Conservation (phyloP, 2,888 invertebrate species). For the Dicyrtoma fusca region DNA sequence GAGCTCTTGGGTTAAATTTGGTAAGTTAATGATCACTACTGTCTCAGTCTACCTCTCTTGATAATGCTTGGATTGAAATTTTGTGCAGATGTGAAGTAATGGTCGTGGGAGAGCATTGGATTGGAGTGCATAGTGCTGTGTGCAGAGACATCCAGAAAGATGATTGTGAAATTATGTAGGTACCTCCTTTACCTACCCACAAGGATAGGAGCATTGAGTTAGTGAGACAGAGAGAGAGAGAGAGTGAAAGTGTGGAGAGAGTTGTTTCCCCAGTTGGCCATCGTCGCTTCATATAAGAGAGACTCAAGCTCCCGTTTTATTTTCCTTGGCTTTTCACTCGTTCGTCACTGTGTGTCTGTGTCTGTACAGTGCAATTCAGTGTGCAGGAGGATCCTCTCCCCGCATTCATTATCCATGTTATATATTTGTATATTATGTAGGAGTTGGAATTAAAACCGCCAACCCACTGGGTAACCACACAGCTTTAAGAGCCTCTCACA, state of each 20-base stretch:
- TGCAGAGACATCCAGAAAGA: no score
- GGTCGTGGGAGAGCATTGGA: no score
- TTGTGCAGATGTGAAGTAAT: no score
- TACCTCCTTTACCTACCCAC: no score
- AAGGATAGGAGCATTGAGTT: no score
- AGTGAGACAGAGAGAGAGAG: not conserved
- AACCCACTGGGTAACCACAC: constrained; percentile 30
- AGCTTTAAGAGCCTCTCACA: constrained; percentile 22
- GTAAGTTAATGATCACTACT: no score
- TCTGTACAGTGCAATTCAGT: not conserved
- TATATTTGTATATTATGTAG: constrained; percentile 29
- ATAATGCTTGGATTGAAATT: no score
- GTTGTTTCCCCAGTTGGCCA: constrained; percentile 28
- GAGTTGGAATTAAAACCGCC: constrained; percentile 30
- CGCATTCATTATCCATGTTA: constrained; percentile 29
- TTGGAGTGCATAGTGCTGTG: no score
- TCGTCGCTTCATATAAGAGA: not conserved
- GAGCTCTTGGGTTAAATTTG: no score
- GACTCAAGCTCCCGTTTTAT: not conserved
- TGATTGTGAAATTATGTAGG: no score
- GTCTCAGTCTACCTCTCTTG: no score
- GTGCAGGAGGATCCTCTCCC: not conserved
- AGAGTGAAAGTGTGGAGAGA: not conserved
- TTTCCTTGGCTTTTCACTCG: constrained; percentile 10
- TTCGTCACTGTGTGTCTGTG: not conserved